A percentile compares a stretch with the other conserved stretches of the same genome.
These are phyloP conservation scores for Sebastes kiyomatsui DNA, from an alignment of 2,797 vertebrate species.

Conservation along the genomic window DNA sequence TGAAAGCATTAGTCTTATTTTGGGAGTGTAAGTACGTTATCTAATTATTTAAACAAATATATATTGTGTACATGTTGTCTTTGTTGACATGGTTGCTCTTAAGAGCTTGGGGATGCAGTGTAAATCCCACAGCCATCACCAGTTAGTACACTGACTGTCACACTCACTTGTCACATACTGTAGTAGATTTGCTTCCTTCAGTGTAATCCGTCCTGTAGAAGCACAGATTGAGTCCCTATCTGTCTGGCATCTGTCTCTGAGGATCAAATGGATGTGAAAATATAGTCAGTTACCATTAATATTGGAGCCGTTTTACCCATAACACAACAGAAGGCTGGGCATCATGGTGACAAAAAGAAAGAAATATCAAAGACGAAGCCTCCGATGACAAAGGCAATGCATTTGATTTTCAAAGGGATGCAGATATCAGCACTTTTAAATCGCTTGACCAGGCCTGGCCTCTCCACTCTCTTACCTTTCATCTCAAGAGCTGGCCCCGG, in stretches of 20 bases:
- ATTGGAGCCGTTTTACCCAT: conserved; percentile 46
- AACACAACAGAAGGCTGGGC: conserved; percentile 47
- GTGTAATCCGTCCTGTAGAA: conserved; percentile 15
- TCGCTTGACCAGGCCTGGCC: conserved; percentile 76
- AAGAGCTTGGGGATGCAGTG: background rate
- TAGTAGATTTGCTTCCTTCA: background rate
- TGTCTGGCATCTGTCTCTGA: conserved; percentile 7
- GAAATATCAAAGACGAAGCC: conserved; percentile 73
- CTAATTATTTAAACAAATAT: background rate
- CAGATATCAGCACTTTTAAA: conserved; percentile 80
- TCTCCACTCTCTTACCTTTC: conserved; percentile 77
- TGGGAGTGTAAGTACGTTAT: background rate
- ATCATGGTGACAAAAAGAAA: conserved; percentile 63
- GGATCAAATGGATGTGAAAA: conserved; percentile 52
- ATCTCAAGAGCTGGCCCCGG: conserved; percentile 77
- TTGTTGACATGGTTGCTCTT: background rate
- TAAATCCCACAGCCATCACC: background rate
- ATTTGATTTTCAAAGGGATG: conserved; percentile 85
- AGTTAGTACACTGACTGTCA: background rate
- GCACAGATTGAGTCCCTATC: conserved; percentile 5
- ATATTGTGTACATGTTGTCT: background rate
- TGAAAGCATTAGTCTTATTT: background rate
- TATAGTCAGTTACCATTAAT: conserved; percentile 45
- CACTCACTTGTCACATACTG: background rate
- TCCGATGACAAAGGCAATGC: conserved; percentile 57